These are phyloP conservation scores for Esox niger DNA, from an alignment of 2,113 vertebrate genomes.

Conservation along the genomic window DNA sequence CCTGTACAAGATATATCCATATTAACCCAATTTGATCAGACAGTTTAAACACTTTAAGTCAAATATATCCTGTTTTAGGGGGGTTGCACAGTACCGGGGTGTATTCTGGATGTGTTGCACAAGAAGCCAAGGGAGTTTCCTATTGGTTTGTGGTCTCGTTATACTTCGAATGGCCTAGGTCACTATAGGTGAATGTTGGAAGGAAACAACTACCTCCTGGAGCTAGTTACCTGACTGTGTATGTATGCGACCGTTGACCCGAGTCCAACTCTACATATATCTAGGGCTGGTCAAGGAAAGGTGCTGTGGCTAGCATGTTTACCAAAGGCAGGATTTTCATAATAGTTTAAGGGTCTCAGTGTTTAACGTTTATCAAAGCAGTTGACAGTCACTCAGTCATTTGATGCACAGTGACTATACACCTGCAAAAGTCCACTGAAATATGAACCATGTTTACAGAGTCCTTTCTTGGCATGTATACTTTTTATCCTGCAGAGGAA, in stretches of 20 bases:
- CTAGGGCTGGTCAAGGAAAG: background rate
- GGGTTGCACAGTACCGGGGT: background rate
- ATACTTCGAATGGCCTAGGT: slow-evolving; percentile 80
- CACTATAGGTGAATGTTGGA: slow-evolving; percentile 73
- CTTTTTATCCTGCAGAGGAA: slow-evolving; percentile 47
- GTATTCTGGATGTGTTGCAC: background rate
- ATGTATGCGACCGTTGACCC: slow-evolving; percentile 54
- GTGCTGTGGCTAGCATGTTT: background rate
- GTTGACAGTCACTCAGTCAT: background rate
- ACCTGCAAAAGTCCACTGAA: background rate
- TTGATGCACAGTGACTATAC: background rate
- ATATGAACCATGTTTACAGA: slow-evolving; percentile 16
- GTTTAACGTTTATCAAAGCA: background rate
- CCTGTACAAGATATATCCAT: slow-evolving; percentile 73
- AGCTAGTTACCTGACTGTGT: slow-evolving; percentile 85
- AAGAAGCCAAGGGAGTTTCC: slow-evolving; percentile 50
- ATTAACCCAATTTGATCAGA: slow-evolving; percentile 73
- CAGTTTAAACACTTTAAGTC: slow-evolving; percentile 84
- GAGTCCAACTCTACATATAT: slow-evolving; percentile 32
- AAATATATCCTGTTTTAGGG: slow-evolving; percentile 45
- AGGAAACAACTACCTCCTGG: slow-evolving; percentile 77
- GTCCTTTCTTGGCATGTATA: slow-evolving; percentile 34
- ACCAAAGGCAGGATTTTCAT: background rate
- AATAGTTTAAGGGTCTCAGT: background rate
- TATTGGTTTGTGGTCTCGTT: slow-evolving; percentile 74